Conservation (phyloP, 2,888 invertebrate genomes). For the Lomographa bimaculata region DNA sequence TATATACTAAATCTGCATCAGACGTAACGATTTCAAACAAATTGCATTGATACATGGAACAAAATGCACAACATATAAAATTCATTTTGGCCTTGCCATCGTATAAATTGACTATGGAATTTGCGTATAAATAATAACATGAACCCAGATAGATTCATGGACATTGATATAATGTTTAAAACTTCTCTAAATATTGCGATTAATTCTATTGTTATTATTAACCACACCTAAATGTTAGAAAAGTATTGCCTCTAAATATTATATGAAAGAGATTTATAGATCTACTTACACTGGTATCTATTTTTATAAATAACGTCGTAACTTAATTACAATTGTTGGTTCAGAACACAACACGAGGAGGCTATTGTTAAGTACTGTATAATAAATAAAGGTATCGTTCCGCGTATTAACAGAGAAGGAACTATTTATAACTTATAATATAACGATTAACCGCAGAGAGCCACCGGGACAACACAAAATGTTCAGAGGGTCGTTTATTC, state of each 20-base stretch:
- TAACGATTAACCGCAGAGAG: slow-evolving; percentile 52
- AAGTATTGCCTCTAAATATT: slow-evolving; percentile 80
- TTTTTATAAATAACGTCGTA: slow-evolving; percentile 57
- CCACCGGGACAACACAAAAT: slow-evolving; percentile 59
- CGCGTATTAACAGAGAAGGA: slow-evolving; percentile 48
- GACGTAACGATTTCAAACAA: slow-evolving; percentile 60
- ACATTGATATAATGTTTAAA: slow-evolving; percentile 57
- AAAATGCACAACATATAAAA: slow-evolving; percentile 67
- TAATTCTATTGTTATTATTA: slow-evolving; percentile 74
- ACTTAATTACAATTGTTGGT: slow-evolving; percentile 57
- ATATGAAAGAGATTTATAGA: slow-evolving; percentile 70
- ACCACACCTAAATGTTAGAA: slow-evolving; percentile 79
- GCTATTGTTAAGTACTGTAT: slow-evolving; percentile 69
- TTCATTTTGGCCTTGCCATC: slow-evolving; percentile 59
- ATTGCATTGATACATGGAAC: slow-evolving; percentile 66
- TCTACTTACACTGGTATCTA: slow-evolving; percentile 66
- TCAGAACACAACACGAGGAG: slow-evolving; percentile 52
- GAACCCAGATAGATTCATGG: slow-evolving; percentile 51
- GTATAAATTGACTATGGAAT: slow-evolving; percentile 57
- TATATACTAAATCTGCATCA: slow-evolving; percentile 75
- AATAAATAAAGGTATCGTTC: slow-evolving; percentile 56
- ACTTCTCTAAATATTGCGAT: slow-evolving; percentile 72
- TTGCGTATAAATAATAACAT: slow-evolving; percentile 56
- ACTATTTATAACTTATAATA: slow-evolving; percentile 48
- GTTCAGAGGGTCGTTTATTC: slow-evolving; percentile 42